These are phyloP conservation scores for Henricia sp. DNA, from an alignment of 53 echinoderm and acorn worm genomes.

Conservation along the genomic window DNA sequence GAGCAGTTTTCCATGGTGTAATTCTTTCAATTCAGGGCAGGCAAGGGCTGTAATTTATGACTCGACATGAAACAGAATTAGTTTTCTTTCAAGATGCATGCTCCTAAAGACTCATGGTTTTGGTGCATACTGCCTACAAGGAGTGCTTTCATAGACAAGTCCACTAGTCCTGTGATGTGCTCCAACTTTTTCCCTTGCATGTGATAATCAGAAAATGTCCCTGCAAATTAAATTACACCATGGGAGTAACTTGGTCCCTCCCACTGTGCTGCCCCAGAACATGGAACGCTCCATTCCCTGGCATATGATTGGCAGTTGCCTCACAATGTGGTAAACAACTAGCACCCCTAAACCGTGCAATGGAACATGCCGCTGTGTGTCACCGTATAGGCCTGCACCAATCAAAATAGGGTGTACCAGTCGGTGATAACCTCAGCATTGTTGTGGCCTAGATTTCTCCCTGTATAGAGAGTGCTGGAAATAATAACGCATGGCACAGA, in stretches of 20 bases:
- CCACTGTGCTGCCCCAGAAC: no score
- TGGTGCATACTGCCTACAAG: no score
- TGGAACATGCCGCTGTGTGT: slow-evolving; percentile 2
- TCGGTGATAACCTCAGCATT: slow-evolving; percentile 12
- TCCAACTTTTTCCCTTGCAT: no score
- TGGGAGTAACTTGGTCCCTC: slow-evolving; percentile 33
- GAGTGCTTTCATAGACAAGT: no score
- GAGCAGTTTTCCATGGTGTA: no score
- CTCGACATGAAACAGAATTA: no score
- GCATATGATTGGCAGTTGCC: slow-evolving; percentile 35
- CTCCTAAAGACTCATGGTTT: no score
- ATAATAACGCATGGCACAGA: slow-evolving; percentile 17
- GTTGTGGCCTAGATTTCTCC: not conserved
- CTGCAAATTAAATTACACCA: slow-evolving; percentile 42
- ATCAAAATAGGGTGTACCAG: slow-evolving; percentile 3
- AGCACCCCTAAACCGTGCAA: slow-evolving; percentile 26
- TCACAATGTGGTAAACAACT: not conserved
- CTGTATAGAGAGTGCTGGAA: not conserved
- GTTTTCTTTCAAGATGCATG: no score
- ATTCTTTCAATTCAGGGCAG: no score
- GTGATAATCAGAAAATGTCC: not conserved
- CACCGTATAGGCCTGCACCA: slow-evolving; percentile 9
- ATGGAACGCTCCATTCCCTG: slow-evolving; percentile 2
- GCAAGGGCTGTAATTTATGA: no score
- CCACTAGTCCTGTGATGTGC: no score